Percentiles rank a stretch among this genome's conserved stretches.
These are phyloP conservation scores for Apis dorsata DNA, from an alignment of 1,140 invertebrate species.

Conservation along the genomic window DNA sequence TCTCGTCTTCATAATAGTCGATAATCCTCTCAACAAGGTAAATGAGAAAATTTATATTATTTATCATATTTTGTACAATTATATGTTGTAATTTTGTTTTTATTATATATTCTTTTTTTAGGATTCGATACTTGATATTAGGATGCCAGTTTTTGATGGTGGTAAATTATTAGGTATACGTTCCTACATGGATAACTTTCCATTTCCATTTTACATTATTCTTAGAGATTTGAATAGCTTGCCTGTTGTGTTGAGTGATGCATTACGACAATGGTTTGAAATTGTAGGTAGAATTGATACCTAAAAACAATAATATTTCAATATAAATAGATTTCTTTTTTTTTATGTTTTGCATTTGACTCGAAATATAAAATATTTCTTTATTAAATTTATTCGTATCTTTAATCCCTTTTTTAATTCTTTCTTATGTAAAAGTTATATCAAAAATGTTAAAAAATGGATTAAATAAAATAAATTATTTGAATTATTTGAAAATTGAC, in stretches of 20 bases:
- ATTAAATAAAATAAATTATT: no score
- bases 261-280: slow-evolving; percentile 99
- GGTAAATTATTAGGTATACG: slow-evolving; percentile 83
- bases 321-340: neutral
- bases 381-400: neutral
- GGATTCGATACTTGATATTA: slow-evolving; percentile 96
- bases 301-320: slow-evolving; percentile 43
- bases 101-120: slow-evolving; percentile 75
- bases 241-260: slow-evolving; percentile 95
- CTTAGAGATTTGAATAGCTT: slow-evolving; percentile 92
- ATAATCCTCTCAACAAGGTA: slow-evolving; percentile 95
- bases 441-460: no score
- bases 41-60: slow-evolving; percentile 39
- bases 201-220: slow-evolving; percentile 99
- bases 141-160: slow-evolving; percentile 86
- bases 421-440: no score
- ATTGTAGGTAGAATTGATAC: slow-evolving; percentile 87
- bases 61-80: neutral
- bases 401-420: neutral
- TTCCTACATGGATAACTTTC: slow-evolving; percentile 96
- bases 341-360: neutral
- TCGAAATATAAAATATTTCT: no score
- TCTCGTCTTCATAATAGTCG: slow-evolving; percentile 96
- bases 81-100: neutral
- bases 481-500: no score